These are phyloP conservation scores for Potorous gilbertii DNA, from an alignment of 2,797 vertebrate genomes.

Conservation along the genomic window DNA sequence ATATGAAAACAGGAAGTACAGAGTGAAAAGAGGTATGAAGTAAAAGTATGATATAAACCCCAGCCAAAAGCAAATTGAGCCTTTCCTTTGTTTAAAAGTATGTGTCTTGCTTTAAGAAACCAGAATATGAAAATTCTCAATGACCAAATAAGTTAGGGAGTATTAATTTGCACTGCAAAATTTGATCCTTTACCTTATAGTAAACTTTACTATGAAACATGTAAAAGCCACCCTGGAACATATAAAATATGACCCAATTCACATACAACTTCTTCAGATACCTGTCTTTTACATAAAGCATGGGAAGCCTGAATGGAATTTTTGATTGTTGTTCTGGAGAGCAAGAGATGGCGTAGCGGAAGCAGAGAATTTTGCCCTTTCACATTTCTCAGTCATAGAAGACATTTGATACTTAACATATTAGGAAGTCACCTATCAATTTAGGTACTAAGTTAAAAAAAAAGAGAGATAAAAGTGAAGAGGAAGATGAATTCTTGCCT, in stretches of 20 bases:
- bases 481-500: conserved; percentile 13
- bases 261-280: background rate
- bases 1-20: background rate
- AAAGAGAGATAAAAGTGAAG: conserved; percentile 50
- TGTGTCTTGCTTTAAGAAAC: background rate
- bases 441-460: conserved; percentile 29
- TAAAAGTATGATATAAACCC: background rate
- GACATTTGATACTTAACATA: conserved; percentile 8
- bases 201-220: conserved; percentile 21
- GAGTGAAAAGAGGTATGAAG: background rate
- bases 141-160: background rate
- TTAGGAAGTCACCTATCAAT: conserved; percentile 33
- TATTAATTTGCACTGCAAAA: background rate
- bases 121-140: background rate
- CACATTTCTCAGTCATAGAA: background rate
- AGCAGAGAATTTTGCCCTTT: background rate
- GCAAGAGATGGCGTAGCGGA: background rate
- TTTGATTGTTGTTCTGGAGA: conserved; percentile 21
- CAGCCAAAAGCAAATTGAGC: background rate
- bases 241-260: background rate
- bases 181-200: background rate
- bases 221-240: background rate
- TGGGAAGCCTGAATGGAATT: background rate
- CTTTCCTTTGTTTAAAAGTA: background rate
- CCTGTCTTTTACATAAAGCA: conserved; percentile 5